These are phyloP conservation scores for Catocala nupta DNA, from an alignment of 2,888 invertebrate species.

Conservation along the genomic window DNA sequence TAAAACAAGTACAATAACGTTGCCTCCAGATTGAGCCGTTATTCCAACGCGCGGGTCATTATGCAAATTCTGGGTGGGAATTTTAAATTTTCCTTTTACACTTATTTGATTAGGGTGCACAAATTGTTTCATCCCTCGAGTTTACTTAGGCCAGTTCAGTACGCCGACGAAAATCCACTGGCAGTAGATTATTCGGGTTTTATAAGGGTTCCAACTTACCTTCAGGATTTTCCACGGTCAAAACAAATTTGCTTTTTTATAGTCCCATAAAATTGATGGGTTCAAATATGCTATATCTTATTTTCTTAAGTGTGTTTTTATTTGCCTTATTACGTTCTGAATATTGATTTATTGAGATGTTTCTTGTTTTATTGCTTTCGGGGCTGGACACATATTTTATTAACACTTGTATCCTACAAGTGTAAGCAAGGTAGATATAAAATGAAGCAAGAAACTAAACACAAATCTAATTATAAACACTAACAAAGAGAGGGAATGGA, in stretches of 20 bases:
- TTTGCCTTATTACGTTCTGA: conserved; percentile 40
- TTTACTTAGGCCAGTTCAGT: conserved; percentile 64
- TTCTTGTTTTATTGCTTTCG: conserved; percentile 33
- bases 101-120: conserved; percentile 79
- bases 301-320: conserved; percentile 47
- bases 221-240: conserved; percentile 49
- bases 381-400: conserved; percentile 19
- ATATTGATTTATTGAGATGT: conserved; percentile 48
- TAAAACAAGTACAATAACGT: conserved; percentile 57
- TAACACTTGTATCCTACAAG: background rate
- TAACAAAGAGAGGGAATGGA: background rate
- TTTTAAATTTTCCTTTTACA: conserved; percentile 75
- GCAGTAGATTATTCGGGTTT: conserved; percentile 56
- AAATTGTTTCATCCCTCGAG: conserved; percentile 74
- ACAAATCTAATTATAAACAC: background rate
- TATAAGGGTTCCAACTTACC: conserved; percentile 50
- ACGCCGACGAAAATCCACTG: conserved; percentile 53
- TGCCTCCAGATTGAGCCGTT: conserved; percentile 72
- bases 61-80: conserved; percentile 72
- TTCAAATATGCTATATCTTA: conserved; percentile 44
- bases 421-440: background rate
- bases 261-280: conserved; percentile 45
- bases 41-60: conserved; percentile 63
- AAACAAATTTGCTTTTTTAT: conserved; percentile 52
- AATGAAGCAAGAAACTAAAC: background rate